Percentiles rank a stretch among this genome's conserved stretches.
These are phyloP conservation scores for Hippoglossus stenolepis DNA, from an alignment of 2,113 vertebrate genomes.

Conservation along the genomic window DNA sequence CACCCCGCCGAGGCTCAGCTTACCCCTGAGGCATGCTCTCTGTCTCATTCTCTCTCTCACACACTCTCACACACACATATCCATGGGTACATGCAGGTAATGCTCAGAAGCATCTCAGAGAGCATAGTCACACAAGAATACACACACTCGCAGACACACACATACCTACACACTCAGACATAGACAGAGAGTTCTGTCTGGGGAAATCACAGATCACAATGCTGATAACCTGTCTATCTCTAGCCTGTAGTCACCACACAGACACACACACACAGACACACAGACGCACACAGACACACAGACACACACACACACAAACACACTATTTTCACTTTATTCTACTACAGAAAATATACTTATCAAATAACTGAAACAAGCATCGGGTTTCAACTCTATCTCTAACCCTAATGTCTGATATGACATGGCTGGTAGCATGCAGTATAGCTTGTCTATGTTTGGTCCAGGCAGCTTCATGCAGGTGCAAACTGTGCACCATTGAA, in stretches of 20 bases:
- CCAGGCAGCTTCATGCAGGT: too few species aligned
- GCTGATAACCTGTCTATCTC: slow-evolving; percentile 40
- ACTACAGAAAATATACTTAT: too few species aligned
- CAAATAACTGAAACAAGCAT: too few species aligned
- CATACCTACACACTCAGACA: not conserved
- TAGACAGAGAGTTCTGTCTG: slow-evolving; percentile 20
- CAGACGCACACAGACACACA: slow-evolving; percentile 1
- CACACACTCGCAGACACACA: slow-evolving; percentile 11
- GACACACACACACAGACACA: not conserved
- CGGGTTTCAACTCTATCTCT: too few species aligned
- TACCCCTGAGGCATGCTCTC: slow-evolving; percentile 65
- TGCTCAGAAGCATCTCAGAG: slow-evolving; percentile 40
- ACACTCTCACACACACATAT: slow-evolving; percentile 26
- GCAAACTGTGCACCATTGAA: too few species aligned
- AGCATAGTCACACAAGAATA: slow-evolving; percentile 33
- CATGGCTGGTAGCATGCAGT: too few species aligned
- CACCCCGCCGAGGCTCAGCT: slow-evolving; percentile 67
- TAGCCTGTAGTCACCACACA: slow-evolving; percentile 7
- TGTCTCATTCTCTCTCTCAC: slow-evolving; percentile 1
- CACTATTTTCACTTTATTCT: too few species aligned
- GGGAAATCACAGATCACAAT: slow-evolving; percentile 18
- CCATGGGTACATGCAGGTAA: slow-evolving; percentile 31
- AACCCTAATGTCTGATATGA: too few species aligned
- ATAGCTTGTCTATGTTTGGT: too few species aligned
- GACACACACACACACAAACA: too few species aligned